Percentiles rank a stretch among this genome's conserved stretches.
These are phyloP conservation scores for Salticus scenicus DNA, from an alignment of 2,888 invertebrate species.

Conservation along the genomic window DNA sequence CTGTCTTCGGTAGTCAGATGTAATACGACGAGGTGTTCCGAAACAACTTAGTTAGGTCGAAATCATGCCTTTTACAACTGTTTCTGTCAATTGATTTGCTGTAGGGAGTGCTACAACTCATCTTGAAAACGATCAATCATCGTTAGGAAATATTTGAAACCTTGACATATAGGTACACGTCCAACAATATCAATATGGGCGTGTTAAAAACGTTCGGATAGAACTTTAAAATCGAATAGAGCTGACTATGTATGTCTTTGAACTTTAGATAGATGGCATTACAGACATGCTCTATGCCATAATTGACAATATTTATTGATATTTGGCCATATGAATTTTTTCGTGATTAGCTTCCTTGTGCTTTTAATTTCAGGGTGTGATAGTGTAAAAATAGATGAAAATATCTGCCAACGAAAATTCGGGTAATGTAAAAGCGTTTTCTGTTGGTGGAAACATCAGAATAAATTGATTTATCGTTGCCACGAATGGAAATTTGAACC, in stretches of 20 bases:
- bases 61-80: conserved; percentile 66
- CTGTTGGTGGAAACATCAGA: no score
- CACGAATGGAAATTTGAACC: no score
- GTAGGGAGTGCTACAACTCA: conserved; percentile 71
- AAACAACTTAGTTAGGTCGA: conserved; percentile 71
- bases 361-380: no score
- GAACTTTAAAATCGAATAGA: conserved; percentile 29
- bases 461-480: no score
- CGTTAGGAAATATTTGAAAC: conserved; percentile 15
- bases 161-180: conserved; percentile 13
- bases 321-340: conserved; percentile 6
- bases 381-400: no score
- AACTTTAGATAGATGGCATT: conserved; percentile 25
- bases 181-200: background rate
- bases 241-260: conserved; percentile 26
- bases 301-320: conserved; percentile 33
- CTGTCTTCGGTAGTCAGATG: conserved; percentile 52
- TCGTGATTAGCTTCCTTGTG: no score
- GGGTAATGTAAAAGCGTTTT: no score
- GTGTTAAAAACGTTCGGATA: background rate
- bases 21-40: conserved; percentile 70
- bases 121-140: conserved; percentile 59
- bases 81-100: conserved; percentile 58
- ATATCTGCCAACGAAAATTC: no score
- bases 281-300: conserved; percentile 25